Evolutionary conservation across 1,140 invertebrate genomes (phyloP).

Genomic region (Chrysoperla carnea): DNA sequence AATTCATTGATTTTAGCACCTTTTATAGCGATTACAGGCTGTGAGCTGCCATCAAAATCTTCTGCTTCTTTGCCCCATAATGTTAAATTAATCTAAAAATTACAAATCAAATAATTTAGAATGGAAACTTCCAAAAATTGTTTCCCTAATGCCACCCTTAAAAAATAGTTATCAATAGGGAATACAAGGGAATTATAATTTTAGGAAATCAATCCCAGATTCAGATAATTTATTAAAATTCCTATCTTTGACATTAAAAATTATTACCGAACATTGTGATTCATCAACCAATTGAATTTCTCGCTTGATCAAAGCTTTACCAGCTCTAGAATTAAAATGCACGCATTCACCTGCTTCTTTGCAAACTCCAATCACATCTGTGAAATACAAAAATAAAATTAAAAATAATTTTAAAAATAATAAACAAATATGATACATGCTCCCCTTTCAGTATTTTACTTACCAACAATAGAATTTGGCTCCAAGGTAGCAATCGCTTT

Average conservation of each 20-base stretch:
- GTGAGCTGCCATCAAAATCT: slow-evolving; percentile 54
- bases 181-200: too few species aligned
- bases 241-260: too few species aligned
- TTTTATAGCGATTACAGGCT: slow-evolving; percentile 74
- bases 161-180: too few species aligned
- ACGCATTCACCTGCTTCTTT: slow-evolving; percentile 54
- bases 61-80: slow-evolving; percentile 72
- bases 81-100: slow-evolving; percentile 42
- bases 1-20: slow-evolving; percentile 56
- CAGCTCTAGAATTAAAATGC: slow-evolving; percentile 51
- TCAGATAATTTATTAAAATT: too few species aligned
- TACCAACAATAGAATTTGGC: slow-evolving; percentile 54
- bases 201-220: too few species aligned
- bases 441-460: slow-evolving; percentile 8
- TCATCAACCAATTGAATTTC: slow-evolving; percentile 80
- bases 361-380: slow-evolving; percentile 85
- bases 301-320: slow-evolving; percentile 75
- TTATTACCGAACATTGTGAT: slow-evolving; percentile 51
- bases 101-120: slow-evolving; percentile 6
- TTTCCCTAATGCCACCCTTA: not conserved
- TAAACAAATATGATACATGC: too few species aligned
- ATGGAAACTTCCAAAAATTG: not conserved
- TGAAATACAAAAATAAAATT: slow-evolving; percentile 21
- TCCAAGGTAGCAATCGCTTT: slow-evolving; percentile 48
- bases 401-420: slow-evolving; percentile 1